These are phyloP conservation scores for Protonibea diacanthus DNA, from an alignment of 2,797 vertebrate genomes.

Conservation along the genomic window DNA sequence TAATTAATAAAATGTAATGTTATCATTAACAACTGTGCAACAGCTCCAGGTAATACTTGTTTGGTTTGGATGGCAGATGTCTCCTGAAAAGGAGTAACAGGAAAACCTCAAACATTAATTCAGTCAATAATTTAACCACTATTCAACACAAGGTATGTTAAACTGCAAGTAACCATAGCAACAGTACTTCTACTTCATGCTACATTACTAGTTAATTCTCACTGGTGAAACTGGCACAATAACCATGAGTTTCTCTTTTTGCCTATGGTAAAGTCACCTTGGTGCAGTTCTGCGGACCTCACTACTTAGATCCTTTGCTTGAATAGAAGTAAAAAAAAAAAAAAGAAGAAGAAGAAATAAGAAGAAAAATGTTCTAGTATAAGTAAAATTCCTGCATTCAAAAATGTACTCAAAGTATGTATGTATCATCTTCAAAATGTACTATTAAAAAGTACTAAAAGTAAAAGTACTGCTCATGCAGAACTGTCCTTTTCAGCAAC, in stretches of 20 bases:
- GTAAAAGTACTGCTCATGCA: not conserved
- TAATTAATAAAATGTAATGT: not conserved
- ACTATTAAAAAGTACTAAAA: no score
- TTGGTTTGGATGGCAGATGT: conserved; percentile 3
- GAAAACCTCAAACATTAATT: conserved; percentile 20
- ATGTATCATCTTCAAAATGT: not conserved
- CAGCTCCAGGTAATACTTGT: not conserved
- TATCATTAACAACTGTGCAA: not conserved
- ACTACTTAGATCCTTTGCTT: not conserved
- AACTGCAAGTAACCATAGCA: conserved; percentile 47
- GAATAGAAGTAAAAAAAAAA: no score
- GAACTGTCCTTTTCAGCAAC: no score
- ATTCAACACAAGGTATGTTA: conserved; percentile 24
- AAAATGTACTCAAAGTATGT: no score
- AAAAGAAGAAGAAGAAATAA: no score
- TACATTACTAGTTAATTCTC: conserved; percentile 31
- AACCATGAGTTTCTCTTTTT: not conserved
- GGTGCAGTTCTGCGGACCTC: not conserved
- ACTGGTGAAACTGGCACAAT: conserved; percentile 24
- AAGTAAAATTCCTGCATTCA: no score
- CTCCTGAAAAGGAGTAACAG: not conserved
- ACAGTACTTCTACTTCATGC: conserved; percentile 39
- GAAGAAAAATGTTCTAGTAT: no score
- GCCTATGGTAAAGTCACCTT: not conserved
- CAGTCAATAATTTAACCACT: conserved; percentile 8